phyloP scores from a whole-genome alignment of 2,797 vertebrate species.

The Epinephelus malabaricus region DNA sequence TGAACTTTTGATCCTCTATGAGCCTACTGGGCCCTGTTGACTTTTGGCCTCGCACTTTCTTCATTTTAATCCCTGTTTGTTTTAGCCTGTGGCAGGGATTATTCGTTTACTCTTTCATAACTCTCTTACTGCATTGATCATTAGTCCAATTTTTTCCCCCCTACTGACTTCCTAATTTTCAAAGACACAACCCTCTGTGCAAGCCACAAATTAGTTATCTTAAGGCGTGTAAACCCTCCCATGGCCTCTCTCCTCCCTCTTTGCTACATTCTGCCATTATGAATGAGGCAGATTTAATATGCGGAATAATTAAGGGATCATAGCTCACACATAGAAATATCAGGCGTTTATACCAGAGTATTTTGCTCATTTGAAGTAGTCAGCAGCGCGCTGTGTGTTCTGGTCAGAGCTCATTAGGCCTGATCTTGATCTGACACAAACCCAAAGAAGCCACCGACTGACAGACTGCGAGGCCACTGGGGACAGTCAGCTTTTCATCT shows the following conservation, averaged over 20 bases:
- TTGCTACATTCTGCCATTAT: conserved; percentile 32
- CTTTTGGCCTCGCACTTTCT: not conserved
- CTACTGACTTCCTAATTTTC: conserved; percentile 30
- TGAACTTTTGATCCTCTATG: conserved; percentile 32
- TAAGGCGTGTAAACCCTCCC: conserved; percentile 20
- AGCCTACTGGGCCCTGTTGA: conserved; percentile 18
- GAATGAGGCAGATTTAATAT: conserved; percentile 40
- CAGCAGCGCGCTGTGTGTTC: conserved; percentile 17
- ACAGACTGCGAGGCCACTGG: conserved; percentile 25
- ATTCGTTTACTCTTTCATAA: conserved; percentile 32
- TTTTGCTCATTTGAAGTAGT: conserved; percentile 34
- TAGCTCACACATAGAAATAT: conserved; percentile 11
- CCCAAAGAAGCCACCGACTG: conserved; percentile 6
- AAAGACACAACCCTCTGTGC: conserved; percentile 17
- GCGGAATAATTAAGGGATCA: conserved; percentile 55
- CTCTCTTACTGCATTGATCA: conserved; percentile 27
- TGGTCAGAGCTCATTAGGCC: conserved; percentile 63
- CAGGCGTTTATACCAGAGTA: not conserved
- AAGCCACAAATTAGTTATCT: conserved; percentile 32
- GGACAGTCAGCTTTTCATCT: conserved; percentile 42
- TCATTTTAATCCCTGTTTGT: conserved; percentile 46
- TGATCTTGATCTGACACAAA: conserved; percentile 49
- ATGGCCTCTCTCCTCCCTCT: conserved; percentile 22
- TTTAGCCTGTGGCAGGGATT: conserved; percentile 38
- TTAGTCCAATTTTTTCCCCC: conserved; percentile 39